phyloP scores from a whole-genome alignment of 2,797 vertebrate genomes.

The Apogon hyalosoma region DNA sequence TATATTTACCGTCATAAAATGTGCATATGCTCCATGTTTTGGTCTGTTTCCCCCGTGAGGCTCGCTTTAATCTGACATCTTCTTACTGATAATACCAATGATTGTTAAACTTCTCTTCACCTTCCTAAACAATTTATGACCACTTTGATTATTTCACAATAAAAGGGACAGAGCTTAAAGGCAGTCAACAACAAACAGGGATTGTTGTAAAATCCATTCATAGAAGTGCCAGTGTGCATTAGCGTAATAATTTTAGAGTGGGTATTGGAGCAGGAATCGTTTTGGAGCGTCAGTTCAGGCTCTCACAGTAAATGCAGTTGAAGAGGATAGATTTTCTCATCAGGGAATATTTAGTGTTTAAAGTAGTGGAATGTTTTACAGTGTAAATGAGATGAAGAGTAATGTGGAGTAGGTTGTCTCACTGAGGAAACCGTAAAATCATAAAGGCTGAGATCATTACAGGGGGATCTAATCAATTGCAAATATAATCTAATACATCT shows the following conservation, averaged over 20 bases:
- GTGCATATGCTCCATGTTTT: constrained; percentile 21
- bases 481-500: no score
- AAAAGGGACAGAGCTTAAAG: constrained; percentile 23
- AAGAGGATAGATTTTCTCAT: constrained; percentile 26
- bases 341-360: constrained; percentile 3
- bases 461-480: not conserved
- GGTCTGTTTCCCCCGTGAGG: constrained; percentile 27
- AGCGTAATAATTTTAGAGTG: constrained; percentile 6
- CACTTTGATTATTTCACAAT: constrained; percentile 46
- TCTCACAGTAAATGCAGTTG: constrained; percentile 12
- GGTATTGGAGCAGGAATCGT: constrained; percentile 5
- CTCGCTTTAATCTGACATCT: constrained; percentile 25
- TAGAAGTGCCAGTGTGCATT: constrained; percentile 43
- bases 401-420: not conserved
- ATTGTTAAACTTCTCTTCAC: constrained; percentile 43
- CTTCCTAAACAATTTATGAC: constrained; percentile 47
- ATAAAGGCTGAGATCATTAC: not conserved
- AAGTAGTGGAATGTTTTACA: not conserved
- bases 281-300: not conserved
- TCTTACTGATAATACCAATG: constrained; percentile 36
- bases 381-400: not conserved
- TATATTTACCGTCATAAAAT: constrained; percentile 38
- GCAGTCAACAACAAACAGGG: constrained; percentile 22
- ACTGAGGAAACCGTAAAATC: not conserved
- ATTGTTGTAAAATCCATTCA: constrained; percentile 40